Base-by-base conservation (phyloP, 2,888 invertebrate species). In the Tetranychus truncatus region DNA sequence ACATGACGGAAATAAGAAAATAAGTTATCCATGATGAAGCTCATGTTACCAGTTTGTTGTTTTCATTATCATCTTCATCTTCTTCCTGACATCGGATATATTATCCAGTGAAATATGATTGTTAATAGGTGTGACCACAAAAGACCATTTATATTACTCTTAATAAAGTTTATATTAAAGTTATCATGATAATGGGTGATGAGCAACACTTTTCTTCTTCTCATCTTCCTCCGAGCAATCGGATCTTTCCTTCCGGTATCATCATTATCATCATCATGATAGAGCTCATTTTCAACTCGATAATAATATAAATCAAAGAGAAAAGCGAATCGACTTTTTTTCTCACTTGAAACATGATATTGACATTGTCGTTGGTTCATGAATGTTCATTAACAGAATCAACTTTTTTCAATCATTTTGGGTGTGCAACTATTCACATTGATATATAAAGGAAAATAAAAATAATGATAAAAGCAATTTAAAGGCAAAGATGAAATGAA, bases 191-290 rank as follows among this genome's bases (percentile, higher is more conserved):
- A 15, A 55, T 34, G 34, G 34, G 34, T 5, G 24, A 24, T 24
- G 34, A 34, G 34, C 34, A 34, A 34, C 34, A 34, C 34, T 34
- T 34, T 34, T 34, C 55, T 55, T 18, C 24, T 69, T 7, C 21
- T 46, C 72, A 20, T 75, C 46, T 73, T 71, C 76, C 74, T 67
- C 72, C 44, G n/a, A 34, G 73, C 75, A 75, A 75, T 75, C 65
- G 73, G 65, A 73, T 72, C 66, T 45, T 75, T 75, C 75, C 75
- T 75, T 75, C 75, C 75, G 34, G 24, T 69, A 24, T 69, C 24
- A 24, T 20, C 69, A 18, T 21, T 7, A 69, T 21, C 20, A 69
- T 21, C 15, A 15, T 46, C 46, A 46, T 46, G 1, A 46, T 55
- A 55, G 15, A 5, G 55, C 6, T 15, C 55, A 55, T 15, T 55